Evolutionary conservation across 2,797 vertebrate species (phyloP).

Genomic region (Glyptemys insculpta): DNA sequence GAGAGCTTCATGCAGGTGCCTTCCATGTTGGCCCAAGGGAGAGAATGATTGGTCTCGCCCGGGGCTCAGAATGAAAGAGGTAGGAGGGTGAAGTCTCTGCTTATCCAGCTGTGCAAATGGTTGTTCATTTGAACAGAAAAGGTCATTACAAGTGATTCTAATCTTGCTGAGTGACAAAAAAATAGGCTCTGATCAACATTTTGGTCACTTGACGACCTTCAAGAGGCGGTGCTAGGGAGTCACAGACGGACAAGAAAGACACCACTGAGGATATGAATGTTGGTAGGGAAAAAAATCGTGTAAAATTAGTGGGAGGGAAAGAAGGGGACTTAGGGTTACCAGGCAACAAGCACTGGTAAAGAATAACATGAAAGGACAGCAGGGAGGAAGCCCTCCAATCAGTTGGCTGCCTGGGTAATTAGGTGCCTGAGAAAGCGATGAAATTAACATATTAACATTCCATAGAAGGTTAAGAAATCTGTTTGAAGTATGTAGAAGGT

Average conservation of each 20-base stretch:
- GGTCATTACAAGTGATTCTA: background rate
- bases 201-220: background rate
- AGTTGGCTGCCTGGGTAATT: constrained; percentile 29
- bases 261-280: constrained; percentile 1
- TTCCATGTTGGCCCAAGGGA: background rate
- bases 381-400: constrained; percentile 15
- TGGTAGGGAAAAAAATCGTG: background rate
- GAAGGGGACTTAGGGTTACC: constrained; percentile 58
- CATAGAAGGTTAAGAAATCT: constrained; percentile 19
- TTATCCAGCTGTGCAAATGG: background rate
- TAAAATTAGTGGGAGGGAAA: constrained; percentile 59
- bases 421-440: constrained; percentile 20
- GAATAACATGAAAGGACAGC: constrained; percentile 38
- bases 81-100: background rate
- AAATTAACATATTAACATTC: constrained; percentile 46
- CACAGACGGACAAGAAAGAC: background rate
- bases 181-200: background rate
- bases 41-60: background rate
- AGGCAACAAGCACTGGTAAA: constrained; percentile 63
- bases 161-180: background rate
- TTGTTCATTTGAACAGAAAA: background rate
- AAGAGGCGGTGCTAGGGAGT: background rate
- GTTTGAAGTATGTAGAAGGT: constrained; percentile 2
- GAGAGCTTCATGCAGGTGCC: background rate
- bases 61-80: background rate